Base-by-base conservation (phyloP, 2,797 vertebrate species). In the Scomberomorus guttatus region DNA sequence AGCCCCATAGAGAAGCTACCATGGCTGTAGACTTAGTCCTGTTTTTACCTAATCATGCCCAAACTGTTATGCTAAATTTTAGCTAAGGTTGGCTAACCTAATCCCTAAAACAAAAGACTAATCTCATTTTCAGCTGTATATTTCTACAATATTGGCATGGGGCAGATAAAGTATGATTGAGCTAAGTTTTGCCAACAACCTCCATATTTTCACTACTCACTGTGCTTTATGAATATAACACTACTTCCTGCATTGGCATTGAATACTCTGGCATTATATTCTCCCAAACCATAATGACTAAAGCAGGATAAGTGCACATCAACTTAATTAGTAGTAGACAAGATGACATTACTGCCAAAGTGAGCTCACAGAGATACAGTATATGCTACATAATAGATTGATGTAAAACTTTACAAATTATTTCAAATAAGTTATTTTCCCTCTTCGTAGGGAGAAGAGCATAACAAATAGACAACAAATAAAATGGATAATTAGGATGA, bases 401-500 rank as follows among this genome's bases (percentile, higher is more conserved):
- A 42, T 12, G 39, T 42, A 42, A 42, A 12, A 42, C 37, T 39
- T 39, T 15, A 14, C 6, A 44, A 44, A 44, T 15, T 13, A 44
- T 44, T 44, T 14, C 42, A 44, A 44, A 44, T 5, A 13, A 42
- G 29, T 32, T 32, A 1, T 32, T 32, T 32, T 32, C 29, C 29
- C 5, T 32, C 29, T 32, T 32, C 29, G 6, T 5, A 5, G 29
- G 29, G 29, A 32, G 29, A 32, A 32, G 1, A 32, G 5, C 42
- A 44, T 13, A 42, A 42, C 10, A 42, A 2, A 44, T 1, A 44
- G 10, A 46, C n/a, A 57, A 59, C 55, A 37, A 6, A 60, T 69
- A 18, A 51, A 54, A 60, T 52, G 20, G 15, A 8, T 81, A 54
- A 81, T 75, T 54, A 66, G 25, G 32, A 64, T 50, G 42, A 7